Conservation (phyloP, 2,113 vertebrate species). For the Eulacestoma nigropectus region DNA sequence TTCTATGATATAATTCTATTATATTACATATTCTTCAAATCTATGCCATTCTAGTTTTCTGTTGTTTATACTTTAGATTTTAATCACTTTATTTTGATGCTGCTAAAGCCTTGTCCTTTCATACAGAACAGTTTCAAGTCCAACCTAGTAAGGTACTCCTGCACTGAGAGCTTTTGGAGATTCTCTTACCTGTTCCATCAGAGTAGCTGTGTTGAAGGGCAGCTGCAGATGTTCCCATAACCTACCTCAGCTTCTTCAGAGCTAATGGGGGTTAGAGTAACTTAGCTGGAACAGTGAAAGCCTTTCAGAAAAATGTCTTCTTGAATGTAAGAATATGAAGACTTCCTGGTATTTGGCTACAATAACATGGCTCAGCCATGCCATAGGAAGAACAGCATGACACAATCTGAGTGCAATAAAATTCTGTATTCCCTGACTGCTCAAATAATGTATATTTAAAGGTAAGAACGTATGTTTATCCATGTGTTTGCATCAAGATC, state of each 20-base stretch:
- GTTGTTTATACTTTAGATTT: background rate
- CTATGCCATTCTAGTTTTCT: background rate
- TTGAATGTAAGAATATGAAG: background rate
- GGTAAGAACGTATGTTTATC: background rate
- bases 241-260: background rate
- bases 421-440: background rate
- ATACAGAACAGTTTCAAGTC: background rate
- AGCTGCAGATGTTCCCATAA: background rate
- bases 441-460: background rate
- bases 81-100: background rate
- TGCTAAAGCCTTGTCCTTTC: background rate
- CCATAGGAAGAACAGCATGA: background rate
- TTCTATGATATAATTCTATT: background rate
- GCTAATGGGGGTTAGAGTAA: background rate
- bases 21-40: background rate
- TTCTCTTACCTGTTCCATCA: background rate
- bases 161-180: background rate
- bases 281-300: background rate
- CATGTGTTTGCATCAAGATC: background rate
- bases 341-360: background rate
- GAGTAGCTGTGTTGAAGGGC: background rate
- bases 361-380: background rate
- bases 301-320: background rate
- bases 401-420: background rate
- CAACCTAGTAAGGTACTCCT: background rate